Conservation (phyloP, 2,113 vertebrate genomes). For the Aegypius monachus region DNA sequence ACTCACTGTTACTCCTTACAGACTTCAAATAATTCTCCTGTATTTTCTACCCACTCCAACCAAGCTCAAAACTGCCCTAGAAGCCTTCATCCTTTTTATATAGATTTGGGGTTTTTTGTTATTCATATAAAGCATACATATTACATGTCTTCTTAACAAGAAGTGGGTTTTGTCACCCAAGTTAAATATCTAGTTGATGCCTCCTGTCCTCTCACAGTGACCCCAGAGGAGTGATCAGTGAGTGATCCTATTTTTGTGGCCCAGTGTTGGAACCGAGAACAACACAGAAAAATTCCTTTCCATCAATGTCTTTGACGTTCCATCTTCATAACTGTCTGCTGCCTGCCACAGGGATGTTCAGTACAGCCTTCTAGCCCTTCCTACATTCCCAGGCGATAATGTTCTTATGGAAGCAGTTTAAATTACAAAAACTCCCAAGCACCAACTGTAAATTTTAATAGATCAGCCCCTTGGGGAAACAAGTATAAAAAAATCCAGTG, state of each 20-base stretch:
- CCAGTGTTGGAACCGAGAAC: not conserved
- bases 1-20: not conserved
- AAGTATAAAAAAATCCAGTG: not conserved
- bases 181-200: not conserved
- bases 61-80: not conserved
- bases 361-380: not conserved
- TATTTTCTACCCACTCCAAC: not conserved
- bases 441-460: not conserved
- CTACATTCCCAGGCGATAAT: not conserved
- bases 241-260: not conserved
- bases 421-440: not conserved
- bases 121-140: not conserved
- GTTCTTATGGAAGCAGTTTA: not conserved
- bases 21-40: not conserved
- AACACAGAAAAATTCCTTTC: not conserved
- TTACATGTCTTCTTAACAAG: not conserved
- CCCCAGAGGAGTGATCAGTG: not conserved
- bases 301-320: not conserved
- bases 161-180: rapidly evolving
- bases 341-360: not conserved
- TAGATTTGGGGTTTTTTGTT: rapidly evolving
- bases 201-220: not conserved
- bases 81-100: not conserved
- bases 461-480: not conserved
- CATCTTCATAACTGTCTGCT: not conserved